phyloP scores from a whole-genome alignment of 2,797 vertebrate species.

The Capromys pilorides region DNA sequence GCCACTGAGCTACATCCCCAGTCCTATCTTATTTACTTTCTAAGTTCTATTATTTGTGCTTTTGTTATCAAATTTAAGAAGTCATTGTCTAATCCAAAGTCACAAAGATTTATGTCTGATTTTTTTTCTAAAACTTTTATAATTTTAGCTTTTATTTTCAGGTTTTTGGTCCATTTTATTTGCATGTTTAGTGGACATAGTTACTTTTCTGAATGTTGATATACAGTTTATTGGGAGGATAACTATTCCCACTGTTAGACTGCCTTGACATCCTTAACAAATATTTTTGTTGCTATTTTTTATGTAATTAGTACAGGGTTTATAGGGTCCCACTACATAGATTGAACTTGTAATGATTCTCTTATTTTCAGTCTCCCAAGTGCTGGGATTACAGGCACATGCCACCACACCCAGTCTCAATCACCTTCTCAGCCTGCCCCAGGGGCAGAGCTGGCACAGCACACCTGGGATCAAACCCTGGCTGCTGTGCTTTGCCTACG shows the following conservation, averaged over 20 bases:
- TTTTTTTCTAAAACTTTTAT: conserved; percentile 37
- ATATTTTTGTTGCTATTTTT: neutral
- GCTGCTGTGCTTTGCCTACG: no score
- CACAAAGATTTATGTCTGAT: neutral
- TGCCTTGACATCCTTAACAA: neutral
- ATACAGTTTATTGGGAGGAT: neutral
- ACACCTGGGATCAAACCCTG: no score
- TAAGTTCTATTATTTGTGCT: neutral
- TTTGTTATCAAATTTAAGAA: conserved; percentile 23
- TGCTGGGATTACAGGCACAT: no score
- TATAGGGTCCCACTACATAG: no score
- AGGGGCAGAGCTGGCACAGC: no score
- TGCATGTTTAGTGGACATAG: neutral
- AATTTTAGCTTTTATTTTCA: conserved; percentile 24
- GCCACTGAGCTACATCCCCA: no score
- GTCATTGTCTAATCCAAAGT: neutral
- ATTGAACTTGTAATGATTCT: no score
- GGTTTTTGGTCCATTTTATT: neutral
- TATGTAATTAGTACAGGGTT: no score
- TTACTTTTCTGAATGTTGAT: neutral
- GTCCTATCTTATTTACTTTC: neutral
- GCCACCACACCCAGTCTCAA: no score
- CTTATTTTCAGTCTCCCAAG: no score
- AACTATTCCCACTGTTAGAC: neutral
- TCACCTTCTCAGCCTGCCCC: no score